Conservation (phyloP, 2,113 vertebrate genomes). For the Embiotoca jacksoni region DNA sequence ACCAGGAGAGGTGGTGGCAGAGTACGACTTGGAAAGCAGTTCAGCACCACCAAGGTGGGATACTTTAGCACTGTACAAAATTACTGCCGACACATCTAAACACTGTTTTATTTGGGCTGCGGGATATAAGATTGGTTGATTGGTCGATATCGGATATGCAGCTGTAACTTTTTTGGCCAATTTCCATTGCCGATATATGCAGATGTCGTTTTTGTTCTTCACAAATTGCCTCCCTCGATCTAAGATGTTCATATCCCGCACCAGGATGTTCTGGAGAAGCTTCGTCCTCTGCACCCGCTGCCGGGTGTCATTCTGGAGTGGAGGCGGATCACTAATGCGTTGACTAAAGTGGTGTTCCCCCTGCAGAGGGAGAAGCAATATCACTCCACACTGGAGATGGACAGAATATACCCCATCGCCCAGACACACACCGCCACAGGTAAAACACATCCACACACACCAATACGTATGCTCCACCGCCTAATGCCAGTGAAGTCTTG, state of each 20-base stretch:
- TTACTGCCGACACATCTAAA: not conserved
- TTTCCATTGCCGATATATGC: no score
- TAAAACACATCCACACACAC: slow-evolving; percentile 54
- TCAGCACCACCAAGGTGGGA: slow-evolving; percentile 95
- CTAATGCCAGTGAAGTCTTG: not conserved
- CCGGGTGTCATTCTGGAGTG: slow-evolving; percentile 95
- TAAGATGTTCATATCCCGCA: not conserved
- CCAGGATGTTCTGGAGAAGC: slow-evolving; percentile 92
- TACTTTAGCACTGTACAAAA: not conserved
- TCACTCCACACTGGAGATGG: slow-evolving; percentile 89
- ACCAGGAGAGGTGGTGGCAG: slow-evolving; percentile 85
- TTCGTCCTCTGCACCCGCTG: slow-evolving; percentile 90
- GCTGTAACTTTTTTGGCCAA: no score
- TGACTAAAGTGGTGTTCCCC: slow-evolving; percentile 96
- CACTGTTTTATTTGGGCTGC: no score
- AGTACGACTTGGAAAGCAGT: slow-evolving; percentile 86
- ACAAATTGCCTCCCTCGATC: not conserved
- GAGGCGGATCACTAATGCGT: slow-evolving; percentile 94
- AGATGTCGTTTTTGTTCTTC: no score
- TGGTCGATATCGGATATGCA: no score
- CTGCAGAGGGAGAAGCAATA: slow-evolving; percentile 90
- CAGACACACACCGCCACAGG: slow-evolving; percentile 98
- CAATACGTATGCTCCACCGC: not conserved
- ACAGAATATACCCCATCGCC: slow-evolving; percentile 92
- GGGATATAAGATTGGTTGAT: no score